Conservation (phyloP, 2,888 invertebrate genomes). For the Trypoxylon attenuatum region DNA sequence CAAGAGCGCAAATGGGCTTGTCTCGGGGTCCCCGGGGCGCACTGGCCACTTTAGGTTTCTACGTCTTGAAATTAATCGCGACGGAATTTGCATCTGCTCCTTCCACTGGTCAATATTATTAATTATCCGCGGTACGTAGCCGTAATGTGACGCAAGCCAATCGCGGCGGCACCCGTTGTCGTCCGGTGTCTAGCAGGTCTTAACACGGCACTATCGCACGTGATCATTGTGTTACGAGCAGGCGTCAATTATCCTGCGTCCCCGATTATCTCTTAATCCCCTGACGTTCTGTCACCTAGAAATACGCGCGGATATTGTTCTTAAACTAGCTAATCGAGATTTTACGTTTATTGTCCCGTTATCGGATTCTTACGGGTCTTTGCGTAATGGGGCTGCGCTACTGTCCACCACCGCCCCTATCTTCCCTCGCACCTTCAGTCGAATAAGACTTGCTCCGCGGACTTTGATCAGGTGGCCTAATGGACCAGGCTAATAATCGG, state of each 20-base stretch:
- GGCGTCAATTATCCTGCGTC: constrained; percentile 39
- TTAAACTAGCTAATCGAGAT: constrained; percentile 1
- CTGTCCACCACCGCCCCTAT: too few relatives aligned
- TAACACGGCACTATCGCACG: constrained; percentile 37
- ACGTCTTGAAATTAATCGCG: constrained; percentile 27
- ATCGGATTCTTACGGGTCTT: background rate
- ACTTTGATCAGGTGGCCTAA: too few relatives aligned
- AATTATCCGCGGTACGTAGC: constrained; percentile 36
- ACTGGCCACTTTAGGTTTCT: constrained; percentile 9
- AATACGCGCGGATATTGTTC: constrained; percentile 5
- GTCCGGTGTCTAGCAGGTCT: constrained; percentile 43
- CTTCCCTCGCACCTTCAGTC: too few relatives aligned
- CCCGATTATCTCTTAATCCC: constrained; percentile 42
- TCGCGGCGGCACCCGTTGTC: constrained; percentile 38
- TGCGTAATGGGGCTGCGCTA: background rate
- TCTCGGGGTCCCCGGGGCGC: constrained; percentile 7
- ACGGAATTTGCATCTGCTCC: constrained; percentile 17
- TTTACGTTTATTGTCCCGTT: background rate
- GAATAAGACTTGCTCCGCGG: too few relatives aligned
- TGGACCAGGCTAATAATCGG: too few relatives aligned
- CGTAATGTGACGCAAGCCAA: constrained; percentile 39
- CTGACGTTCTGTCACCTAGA: constrained; percentile 32
- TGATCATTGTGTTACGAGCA: constrained; percentile 44
- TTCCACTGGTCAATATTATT: constrained; percentile 26
- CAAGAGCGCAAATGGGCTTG: constrained; percentile 3